A percentile compares a stretch with the other conserved stretches of the same genome.
phyloP scores from a whole-genome alignment of 2,797 vertebrate species.

The Iguana delicatissima region DNA sequence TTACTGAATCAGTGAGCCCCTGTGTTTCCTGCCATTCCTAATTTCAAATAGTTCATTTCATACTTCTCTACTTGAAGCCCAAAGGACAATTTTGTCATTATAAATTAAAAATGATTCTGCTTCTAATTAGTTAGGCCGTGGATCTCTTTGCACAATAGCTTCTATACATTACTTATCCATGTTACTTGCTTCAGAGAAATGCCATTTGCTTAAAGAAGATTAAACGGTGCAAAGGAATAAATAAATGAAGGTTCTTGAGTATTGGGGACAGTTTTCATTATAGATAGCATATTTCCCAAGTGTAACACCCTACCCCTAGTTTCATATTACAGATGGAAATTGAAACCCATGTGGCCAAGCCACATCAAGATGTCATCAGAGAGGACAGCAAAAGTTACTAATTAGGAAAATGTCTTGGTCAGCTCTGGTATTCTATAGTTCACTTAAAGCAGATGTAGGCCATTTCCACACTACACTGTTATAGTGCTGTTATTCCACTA shows the following conservation, averaged over 20 bases:
- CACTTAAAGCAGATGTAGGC: neutral
- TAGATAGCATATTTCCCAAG: neutral
- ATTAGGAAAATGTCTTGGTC: no score
- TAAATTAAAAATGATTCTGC: slow-evolving; percentile 53
- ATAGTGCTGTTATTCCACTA: no score
- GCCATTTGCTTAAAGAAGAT: neutral
- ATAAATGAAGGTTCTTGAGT: neutral
- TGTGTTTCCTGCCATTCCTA: slow-evolving; percentile 38
- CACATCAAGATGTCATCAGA: no score
- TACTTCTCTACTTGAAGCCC: slow-evolving; percentile 56
- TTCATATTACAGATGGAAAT: no score
- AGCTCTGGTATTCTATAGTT: neutral
- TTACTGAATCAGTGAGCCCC: slow-evolving; percentile 17
- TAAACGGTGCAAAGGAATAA: neutral
- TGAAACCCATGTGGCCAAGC: no score
- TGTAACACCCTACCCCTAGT: no score
- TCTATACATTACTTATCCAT: slow-evolving; percentile 21
- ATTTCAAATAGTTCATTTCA: slow-evolving; percentile 52
- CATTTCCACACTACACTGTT: no score
- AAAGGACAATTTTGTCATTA: slow-evolving; percentile 29
- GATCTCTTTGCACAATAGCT: slow-evolving; percentile 22
- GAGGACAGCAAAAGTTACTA: no score
- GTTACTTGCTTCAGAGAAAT: slow-evolving; percentile 23
- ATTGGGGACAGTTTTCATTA: neutral
- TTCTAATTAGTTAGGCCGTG: slow-evolving; percentile 35